Evolutionary conservation across 2,797 vertebrate species (phyloP).

Genomic region (Odontamblyopus lacepedii): DNA sequence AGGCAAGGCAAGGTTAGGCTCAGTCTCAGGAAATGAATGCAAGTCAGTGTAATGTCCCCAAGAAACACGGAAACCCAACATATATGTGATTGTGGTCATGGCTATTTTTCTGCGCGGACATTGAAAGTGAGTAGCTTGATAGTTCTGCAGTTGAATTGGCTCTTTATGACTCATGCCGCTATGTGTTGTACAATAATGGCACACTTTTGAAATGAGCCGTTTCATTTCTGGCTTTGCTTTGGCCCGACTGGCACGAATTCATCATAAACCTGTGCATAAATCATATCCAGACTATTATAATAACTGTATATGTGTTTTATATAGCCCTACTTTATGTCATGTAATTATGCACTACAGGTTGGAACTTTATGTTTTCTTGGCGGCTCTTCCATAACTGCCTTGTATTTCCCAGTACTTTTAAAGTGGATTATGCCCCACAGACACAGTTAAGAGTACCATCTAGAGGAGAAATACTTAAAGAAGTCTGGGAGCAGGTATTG

Average conservation of each 20-base stretch:
- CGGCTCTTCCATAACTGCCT: conserved; percentile 13
- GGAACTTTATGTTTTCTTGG: conserved; percentile 20
- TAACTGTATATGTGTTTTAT: neutral
- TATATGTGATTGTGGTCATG: conserved; percentile 14
- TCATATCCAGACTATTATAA: conserved; percentile 9
- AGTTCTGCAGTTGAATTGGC: neutral
- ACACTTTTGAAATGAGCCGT: conserved; percentile 8
- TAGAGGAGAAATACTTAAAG: conserved; percentile 10
- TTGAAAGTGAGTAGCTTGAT: neutral
- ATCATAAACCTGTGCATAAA: conserved; percentile 6
- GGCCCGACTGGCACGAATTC: conserved; percentile 2
- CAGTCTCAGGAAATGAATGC: too few species aligned
- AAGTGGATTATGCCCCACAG: conserved; percentile 13
- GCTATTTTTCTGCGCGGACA: conserved; percentile 14
- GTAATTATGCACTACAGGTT: conserved; percentile 1
- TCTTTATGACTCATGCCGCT: conserved; percentile 5
- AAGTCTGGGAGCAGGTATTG: conserved; percentile 23
- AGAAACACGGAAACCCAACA: too few species aligned
- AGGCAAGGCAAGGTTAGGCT: too few species aligned
- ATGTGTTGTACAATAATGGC: conserved; percentile 5
- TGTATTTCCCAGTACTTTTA: conserved; percentile 12
- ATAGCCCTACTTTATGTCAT: conserved; percentile 1
- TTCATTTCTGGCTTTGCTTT: conserved; percentile 1
- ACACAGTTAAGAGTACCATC: conserved; percentile 19
- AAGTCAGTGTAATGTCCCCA: too few species aligned